phyloP scores from a whole-genome alignment of 2,888 invertebrate genomes.

The Platerodrilus igneus region DNA sequence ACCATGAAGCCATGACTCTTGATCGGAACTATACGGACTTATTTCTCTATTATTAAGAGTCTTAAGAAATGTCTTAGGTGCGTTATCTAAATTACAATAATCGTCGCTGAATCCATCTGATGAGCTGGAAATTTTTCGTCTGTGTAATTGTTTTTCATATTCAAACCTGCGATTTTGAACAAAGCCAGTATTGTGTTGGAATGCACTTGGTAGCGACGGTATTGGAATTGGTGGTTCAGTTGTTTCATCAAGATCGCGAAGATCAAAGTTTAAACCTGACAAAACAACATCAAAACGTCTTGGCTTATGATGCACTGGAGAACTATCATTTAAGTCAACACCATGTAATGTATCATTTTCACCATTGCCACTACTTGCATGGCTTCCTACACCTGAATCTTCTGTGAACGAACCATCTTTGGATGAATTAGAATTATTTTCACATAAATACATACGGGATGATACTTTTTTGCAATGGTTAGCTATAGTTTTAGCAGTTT shows the following conservation, averaged over 20 bases:
- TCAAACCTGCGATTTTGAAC: slow-evolving; percentile 51
- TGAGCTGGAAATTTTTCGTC: slow-evolving; percentile 39
- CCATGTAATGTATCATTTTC: slow-evolving; percentile 36
- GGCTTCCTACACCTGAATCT: slow-evolving; percentile 58
- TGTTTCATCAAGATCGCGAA: slow-evolving; percentile 60
- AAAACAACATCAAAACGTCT: slow-evolving; percentile 71
- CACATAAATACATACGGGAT: slow-evolving; percentile 27
- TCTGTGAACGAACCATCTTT: slow-evolving; percentile 60
- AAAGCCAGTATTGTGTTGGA: slow-evolving; percentile 45
- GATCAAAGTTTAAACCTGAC: slow-evolving; percentile 70
- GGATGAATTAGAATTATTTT: slow-evolving; percentile 44
- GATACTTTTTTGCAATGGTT: slow-evolving; percentile 57
- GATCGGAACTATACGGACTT: slow-evolving; percentile 51
- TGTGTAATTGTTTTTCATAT: slow-evolving; percentile 49
- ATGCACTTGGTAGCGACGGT: slow-evolving; percentile 57
- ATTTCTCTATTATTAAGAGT: slow-evolving; percentile 29
- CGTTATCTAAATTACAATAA: slow-evolving; percentile 26
- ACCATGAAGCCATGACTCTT: slow-evolving; percentile 55
- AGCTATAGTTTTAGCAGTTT: slow-evolving; percentile 67
- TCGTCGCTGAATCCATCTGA: slow-evolving; percentile 44
- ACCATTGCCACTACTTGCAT: slow-evolving; percentile 29
- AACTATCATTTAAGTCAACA: slow-evolving; percentile 43
- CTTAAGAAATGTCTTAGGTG: slow-evolving; percentile 39
- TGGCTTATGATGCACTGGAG: slow-evolving; percentile 51
- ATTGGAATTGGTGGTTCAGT: slow-evolving; percentile 60